Base-by-base conservation (phyloP, 2,113 vertebrate species). In the Melanerpes formicivorus region DNA sequence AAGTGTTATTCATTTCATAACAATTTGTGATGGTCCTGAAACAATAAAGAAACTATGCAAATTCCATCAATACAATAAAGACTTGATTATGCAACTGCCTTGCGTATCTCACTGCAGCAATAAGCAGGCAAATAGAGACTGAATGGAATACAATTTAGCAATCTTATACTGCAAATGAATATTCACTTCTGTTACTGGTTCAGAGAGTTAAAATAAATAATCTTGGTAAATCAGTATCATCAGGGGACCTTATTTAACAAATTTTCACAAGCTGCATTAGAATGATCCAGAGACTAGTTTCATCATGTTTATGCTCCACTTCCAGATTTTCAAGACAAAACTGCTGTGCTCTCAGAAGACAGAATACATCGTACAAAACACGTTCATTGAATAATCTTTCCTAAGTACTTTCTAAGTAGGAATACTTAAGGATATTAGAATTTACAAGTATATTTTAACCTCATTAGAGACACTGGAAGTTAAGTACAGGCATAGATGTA, bases 41-140 rank as follows among this genome's bases (percentile, higher is more conserved):
- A 93, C 78, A 94, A 94, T 92, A 93, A 89, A 91, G 87, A 88
- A 91, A 92, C 93, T 58, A 90, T 27, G 65, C 21, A 95, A 93
- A 96, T 95, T 76, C 88, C 26, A 90, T n/a, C 27, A 13, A 90
- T 92, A 95, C 66, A 93, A 91, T 89, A 91, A 90, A 93, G 62
- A 69, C 69, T 88, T 90, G 90, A 81, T 91, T 95, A 83, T 64
- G 44, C 48, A 93, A 95, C 66, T 87, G 77, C 42, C 84, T 95
- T 85, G 55, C 67, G 52, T 84, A 56, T 71, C 87, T 74, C 69
- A 85, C 66, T 56, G 27, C 63, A 91, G 88, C 79, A 63, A 95
- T 75, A 84, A 88, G 88, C 32, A 95, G 85, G 70, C 14, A 88
- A 92, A 90, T 21, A 81, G 37, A 90, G 67, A 87, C 76, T 77